These are phyloP conservation scores for Tetrapedia diversipes DNA, from an alignment of 2,888 invertebrate genomes.

Conservation along the genomic window DNA sequence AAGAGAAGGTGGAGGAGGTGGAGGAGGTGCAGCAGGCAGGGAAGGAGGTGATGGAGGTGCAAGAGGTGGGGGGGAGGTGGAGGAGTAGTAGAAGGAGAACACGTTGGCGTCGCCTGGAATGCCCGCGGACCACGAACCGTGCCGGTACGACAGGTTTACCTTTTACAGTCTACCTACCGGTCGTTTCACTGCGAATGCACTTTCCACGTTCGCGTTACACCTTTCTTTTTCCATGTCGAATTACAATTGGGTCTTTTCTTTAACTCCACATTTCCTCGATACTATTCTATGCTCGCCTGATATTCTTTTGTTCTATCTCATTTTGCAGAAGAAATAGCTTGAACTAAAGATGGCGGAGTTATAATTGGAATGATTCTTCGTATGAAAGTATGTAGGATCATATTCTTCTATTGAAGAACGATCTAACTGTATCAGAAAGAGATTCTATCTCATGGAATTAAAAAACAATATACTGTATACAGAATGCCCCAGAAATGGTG, in stretches of 20 bases:
- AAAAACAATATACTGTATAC: no score
- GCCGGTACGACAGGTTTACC: constrained; percentile 73
- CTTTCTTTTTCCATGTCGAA: constrained; percentile 43
- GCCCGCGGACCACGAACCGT: constrained; percentile 72
- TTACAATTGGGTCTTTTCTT: constrained; percentile 27
- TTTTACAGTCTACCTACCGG: constrained; percentile 77
- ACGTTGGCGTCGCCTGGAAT: constrained; percentile 73
- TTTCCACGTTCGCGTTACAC: constrained; percentile 63
- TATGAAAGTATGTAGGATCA: no score
- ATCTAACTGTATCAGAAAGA: no score
- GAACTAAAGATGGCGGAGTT: no score
- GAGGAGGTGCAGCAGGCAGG: constrained; percentile 39
- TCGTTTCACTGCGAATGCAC: constrained; percentile 74
- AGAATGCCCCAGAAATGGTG: no score
- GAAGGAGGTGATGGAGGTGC: constrained; percentile 60
- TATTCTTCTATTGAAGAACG: no score
- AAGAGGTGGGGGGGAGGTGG: constrained; percentile 41
- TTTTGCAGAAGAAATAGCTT: no score
- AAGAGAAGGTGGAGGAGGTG: constrained; percentile 53
- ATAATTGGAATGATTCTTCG: no score
- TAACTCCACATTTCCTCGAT: neutral
- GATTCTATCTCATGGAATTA: no score
- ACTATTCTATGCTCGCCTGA: neutral
- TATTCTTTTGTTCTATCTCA: neutral
- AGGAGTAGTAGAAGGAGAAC: constrained; percentile 58